These are phyloP conservation scores for Macaca mulatta DNA, from an alignment of 2,113 vertebrate genomes.

Conservation along the genomic window DNA sequence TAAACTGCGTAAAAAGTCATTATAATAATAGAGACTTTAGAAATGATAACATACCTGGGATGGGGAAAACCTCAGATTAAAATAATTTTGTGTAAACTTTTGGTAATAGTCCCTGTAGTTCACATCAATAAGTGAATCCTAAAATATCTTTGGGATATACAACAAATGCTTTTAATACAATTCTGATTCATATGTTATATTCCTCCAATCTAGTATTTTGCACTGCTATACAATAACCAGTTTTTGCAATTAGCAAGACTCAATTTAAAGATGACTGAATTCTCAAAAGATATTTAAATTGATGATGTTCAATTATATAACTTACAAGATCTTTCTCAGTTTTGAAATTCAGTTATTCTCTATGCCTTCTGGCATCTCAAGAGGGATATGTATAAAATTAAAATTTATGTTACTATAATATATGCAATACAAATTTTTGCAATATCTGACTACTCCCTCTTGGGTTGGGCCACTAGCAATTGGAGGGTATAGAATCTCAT, in stretches of 20 bases:
- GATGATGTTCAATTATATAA: not conserved
- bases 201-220: not conserved
- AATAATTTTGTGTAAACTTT: conserved; percentile 8
- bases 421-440: conserved; percentile 6
- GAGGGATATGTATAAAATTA: not conserved
- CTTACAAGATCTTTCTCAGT: conserved; percentile 31
- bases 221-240: not conserved
- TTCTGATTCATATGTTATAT: conserved; percentile 40
- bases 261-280: conserved; percentile 30
- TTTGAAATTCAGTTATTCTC: conserved; percentile 46
- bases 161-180: conserved; percentile 34
- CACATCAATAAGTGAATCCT: not conserved
- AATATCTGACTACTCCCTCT: not conserved
- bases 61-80: not conserved
- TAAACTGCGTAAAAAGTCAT: not conserved
- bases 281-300: conserved; percentile 29
- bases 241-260: conserved; percentile 30
- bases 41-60: not conserved
- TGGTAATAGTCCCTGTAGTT: not conserved
- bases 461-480: not conserved
- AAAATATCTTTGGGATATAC: not conserved
- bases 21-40: not conserved
- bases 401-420: not conserved
- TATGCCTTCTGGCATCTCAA: not conserved
- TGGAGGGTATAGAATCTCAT: not conserved